These are phyloP conservation scores for Vandiemenella viatica DNA, from an alignment of 2,888 invertebrate species.

Conservation along the genomic window DNA sequence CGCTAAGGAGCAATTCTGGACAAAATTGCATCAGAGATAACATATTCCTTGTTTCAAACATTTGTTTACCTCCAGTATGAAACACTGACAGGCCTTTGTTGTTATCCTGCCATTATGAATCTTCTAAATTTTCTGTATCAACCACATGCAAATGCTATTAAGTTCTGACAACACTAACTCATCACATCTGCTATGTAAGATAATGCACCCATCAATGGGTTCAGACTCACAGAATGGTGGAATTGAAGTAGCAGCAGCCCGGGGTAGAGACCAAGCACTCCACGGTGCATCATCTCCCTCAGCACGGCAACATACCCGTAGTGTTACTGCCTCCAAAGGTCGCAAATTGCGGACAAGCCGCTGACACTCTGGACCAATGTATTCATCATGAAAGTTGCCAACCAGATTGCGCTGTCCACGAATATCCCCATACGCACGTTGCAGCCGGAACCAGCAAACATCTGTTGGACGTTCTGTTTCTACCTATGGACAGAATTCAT, in stretches of 20 bases:
- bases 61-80: too few species aligned
- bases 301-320: slow-evolving; percentile 36
- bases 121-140: too few species aligned
- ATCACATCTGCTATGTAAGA: background rate
- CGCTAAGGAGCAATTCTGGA: background rate
- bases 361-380: slow-evolving; percentile 32
- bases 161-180: background rate
- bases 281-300: slow-evolving; percentile 30
- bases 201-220: too few species aligned
- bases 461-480: slow-evolving; percentile 27
- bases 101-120: too few species aligned
- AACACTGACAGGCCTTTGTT: too few species aligned
- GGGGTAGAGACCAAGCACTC: slow-evolving; percentile 38
- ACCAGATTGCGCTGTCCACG: slow-evolving; percentile 21
- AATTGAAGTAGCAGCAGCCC: slow-evolving; percentile 31
- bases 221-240: slow-evolving; percentile 30
- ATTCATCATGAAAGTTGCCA: slow-evolving; percentile 29
- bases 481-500: slow-evolving; percentile 14
- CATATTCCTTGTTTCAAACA: background rate
- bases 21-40: background rate
- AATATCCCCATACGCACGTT: slow-evolving; percentile 30
- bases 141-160: background rate
- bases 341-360: slow-evolving; percentile 34
- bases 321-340: slow-evolving; percentile 32
- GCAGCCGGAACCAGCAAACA: slow-evolving; percentile 31